phyloP scores from a whole-genome alignment of 2,888 invertebrate genomes.

The Teleiodes luculella region DNA sequence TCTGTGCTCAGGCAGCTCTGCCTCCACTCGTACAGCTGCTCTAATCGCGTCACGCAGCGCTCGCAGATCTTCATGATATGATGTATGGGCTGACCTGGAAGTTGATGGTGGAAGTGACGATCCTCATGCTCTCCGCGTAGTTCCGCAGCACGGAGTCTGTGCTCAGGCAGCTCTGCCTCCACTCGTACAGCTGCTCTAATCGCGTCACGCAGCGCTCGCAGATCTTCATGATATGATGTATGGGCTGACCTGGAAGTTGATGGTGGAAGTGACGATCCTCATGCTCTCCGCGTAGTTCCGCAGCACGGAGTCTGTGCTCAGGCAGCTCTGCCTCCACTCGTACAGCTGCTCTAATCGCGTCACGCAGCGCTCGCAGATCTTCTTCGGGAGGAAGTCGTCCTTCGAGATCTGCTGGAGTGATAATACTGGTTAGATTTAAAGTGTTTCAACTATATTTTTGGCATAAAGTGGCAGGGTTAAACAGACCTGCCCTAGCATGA shows the following conservation, averaged over 20 bases:
- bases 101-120: no score
- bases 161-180: conserved; percentile 77
- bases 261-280: conserved; percentile 82
- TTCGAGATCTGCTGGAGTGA: conserved; percentile 81
- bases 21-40: conserved; percentile 31
- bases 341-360: conserved; percentile 82
- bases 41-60: conserved; percentile 81
- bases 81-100: no score
- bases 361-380: conserved; percentile 84
- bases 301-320: conserved; percentile 82
- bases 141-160: no score
- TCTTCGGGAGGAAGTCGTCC: conserved; percentile 84
- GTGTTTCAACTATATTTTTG: not conserved
- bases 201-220: conserved; percentile 72
- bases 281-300: conserved; percentile 84
- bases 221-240: not conserved
- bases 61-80: conserved; percentile 86
- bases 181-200: conserved; percentile 55
- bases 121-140: no score
- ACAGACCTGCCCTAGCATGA: no score
- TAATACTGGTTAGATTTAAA: not conserved
- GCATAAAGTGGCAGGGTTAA: not conserved
- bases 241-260: conserved; percentile 80
- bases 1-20: conserved; percentile 77
- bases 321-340: conserved; percentile 83